Evolutionary conservation across 1,140 invertebrate genomes (phyloP).

Genomic region (Sitobion miscanthi): DNA sequence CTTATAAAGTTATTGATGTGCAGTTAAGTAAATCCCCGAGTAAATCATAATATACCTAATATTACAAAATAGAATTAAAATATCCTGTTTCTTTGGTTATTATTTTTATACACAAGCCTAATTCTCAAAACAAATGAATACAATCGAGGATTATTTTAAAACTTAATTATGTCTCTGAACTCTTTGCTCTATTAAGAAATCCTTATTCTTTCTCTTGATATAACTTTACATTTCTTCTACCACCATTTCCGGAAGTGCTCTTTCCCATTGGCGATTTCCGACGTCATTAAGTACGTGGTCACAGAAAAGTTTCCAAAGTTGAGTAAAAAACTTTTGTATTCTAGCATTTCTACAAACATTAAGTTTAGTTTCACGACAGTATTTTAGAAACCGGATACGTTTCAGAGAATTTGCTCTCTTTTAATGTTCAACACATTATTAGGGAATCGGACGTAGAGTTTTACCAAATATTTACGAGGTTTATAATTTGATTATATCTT

Average conservation of each 20-base stretch:
- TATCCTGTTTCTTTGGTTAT: background rate
- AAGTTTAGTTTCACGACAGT: constrained; percentile 13
- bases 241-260: background rate
- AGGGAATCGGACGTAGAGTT: background rate
- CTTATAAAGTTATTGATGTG: background rate
- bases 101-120: background rate
- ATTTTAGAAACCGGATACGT: constrained; percentile 34
- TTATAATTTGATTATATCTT: background rate
- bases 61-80: background rate
- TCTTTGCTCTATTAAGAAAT: background rate
- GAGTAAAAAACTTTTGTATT: constrained; percentile 23
- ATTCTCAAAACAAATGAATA: background rate
- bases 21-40: background rate
- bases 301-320: constrained; percentile 26
- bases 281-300: constrained; percentile 19
- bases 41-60: no score
- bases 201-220: constrained; percentile 7
- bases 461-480: background rate
- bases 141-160: background rate
- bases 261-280: constrained; percentile 18
- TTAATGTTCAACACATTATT: background rate
- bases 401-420: background rate
- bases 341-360: constrained; percentile 10
- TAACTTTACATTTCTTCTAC: background rate
- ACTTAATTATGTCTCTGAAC: background rate